Conservation (phyloP, 2,888 invertebrate genomes). For the Hylaea fasciaria region DNA sequence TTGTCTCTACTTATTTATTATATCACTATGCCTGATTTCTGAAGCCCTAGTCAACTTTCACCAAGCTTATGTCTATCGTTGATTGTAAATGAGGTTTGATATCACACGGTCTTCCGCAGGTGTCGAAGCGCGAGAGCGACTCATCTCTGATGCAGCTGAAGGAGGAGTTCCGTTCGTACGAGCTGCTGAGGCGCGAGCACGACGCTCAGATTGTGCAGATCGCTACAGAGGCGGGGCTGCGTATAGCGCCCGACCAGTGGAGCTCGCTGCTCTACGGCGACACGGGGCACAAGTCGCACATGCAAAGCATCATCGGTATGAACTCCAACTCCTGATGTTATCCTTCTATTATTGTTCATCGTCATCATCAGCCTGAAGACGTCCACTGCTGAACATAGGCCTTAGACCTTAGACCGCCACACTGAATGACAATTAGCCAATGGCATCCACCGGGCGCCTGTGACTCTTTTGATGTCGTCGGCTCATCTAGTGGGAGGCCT, state of each 20-base stretch:
- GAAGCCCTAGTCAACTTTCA: too few relatives aligned
- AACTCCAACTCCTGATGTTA: too few relatives aligned
- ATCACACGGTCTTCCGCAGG: too few relatives aligned
- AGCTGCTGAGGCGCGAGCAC: constrained; percentile 96
- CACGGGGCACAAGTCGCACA: constrained; percentile 97
- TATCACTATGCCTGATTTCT: neutral
- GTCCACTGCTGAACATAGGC: too few relatives aligned
- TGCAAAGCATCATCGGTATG: constrained; percentile 86
- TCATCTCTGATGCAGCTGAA: constrained; percentile 99
- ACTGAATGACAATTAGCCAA: too few relatives aligned
- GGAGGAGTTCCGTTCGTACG: constrained; percentile 98
- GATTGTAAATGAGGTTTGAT: too few relatives aligned
- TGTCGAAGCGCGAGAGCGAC: constrained; percentile 97
- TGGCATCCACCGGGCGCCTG: too few relatives aligned
- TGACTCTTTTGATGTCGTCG: too few relatives aligned
- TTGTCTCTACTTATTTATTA: neutral
- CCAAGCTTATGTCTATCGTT: neutral
- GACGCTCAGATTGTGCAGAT: constrained; percentile 99
- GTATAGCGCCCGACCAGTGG: constrained; percentile 99
- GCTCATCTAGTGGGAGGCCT: too few relatives aligned
- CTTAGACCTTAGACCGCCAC: too few relatives aligned
- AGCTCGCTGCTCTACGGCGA: constrained; percentile 98
- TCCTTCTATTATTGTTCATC: too few relatives aligned
- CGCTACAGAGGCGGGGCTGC: constrained; percentile 97
- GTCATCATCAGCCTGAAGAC: too few relatives aligned